A percentile compares a stretch with the other conserved stretches of the same genome.
phyloP scores from a whole-genome alignment of 2,888 invertebrate genomes.

The Watsonalla cultraria region DNA sequence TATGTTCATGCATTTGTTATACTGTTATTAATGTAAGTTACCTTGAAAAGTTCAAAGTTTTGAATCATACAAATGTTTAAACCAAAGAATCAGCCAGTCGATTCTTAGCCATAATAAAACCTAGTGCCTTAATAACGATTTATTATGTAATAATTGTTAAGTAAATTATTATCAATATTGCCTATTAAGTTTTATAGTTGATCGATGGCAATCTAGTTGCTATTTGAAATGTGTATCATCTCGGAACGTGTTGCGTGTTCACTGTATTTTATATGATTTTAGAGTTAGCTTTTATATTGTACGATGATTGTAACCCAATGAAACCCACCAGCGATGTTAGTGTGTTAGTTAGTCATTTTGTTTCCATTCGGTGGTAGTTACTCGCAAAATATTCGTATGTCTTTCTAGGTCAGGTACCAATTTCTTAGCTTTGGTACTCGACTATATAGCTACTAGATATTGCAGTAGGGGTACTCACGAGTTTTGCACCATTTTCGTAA shows the following conservation, averaged over 20 bases:
- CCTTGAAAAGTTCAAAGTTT: slow-evolving; percentile 67
- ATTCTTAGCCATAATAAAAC: slow-evolving; percentile 58
- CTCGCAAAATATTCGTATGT: slow-evolving; percentile 14
- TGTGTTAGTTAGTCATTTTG: slow-evolving; percentile 23
- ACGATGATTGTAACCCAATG: slow-evolving; percentile 31
- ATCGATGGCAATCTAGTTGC: slow-evolving; percentile 15
- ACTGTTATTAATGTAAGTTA: slow-evolving; percentile 58
- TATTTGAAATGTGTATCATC: slow-evolving; percentile 21
- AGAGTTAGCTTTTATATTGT: slow-evolving; percentile 28
- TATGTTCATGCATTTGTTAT: slow-evolving; percentile 59
- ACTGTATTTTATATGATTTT: slow-evolving; percentile 36
- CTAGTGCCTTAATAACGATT: slow-evolving; percentile 49
- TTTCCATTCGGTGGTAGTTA: slow-evolving; percentile 23
- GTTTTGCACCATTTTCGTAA: too few relatives aligned
- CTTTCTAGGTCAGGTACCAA: neutral
- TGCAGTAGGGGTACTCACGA: too few relatives aligned
- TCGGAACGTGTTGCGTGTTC: slow-evolving; percentile 25
- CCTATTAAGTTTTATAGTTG: slow-evolving; percentile 25
- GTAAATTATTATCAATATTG: slow-evolving; percentile 52
- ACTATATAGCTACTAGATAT: too few relatives aligned
- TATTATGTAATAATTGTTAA: slow-evolving; percentile 36
- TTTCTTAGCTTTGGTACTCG: neutral
- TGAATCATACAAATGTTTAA: slow-evolving; percentile 56
- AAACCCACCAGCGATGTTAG: slow-evolving; percentile 44
- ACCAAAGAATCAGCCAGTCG: slow-evolving; percentile 73